These are phyloP conservation scores for Haliclystus octoradiatus DNA, from an alignment of 30 jellyfish, hydroid and myxozoan species.

Conservation along the genomic window DNA sequence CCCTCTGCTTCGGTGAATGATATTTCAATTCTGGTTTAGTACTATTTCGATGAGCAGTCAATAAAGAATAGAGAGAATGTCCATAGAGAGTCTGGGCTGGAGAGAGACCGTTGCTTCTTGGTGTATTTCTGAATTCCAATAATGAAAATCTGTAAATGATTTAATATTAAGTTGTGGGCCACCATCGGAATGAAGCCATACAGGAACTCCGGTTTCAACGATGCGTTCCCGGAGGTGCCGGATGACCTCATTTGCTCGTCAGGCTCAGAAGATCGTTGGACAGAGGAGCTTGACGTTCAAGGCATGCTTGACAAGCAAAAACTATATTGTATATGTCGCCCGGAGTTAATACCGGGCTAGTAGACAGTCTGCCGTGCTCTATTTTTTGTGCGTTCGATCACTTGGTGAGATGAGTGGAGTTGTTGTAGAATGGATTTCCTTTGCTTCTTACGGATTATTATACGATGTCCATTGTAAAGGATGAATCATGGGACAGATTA, in stretches of 20 bases:
- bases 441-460: too few species aligned
- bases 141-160: too few species aligned
- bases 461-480: too few species aligned
- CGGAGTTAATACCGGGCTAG: neutral
- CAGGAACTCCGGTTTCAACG: neutral
- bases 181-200: neutral
- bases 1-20: too few species aligned
- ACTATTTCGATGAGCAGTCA: too few species aligned
- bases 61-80: neutral
- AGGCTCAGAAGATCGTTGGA: neutral
- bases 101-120: neutral
- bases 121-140: neutral
- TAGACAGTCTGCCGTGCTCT: neutral
- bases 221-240: neutral
- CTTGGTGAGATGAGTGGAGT: neutral
- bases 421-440: too few species aligned
- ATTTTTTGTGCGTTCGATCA: neutral
- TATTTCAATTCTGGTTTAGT: too few species aligned
- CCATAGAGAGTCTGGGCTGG: neutral
- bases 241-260: neutral
- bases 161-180: neutral
- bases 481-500: too few species aligned
- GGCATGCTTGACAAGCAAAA: neutral
- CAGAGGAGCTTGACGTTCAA: neutral
- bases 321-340: neutral